Conservation (phyloP, 2,113 vertebrate genomes). For the Jacana jacana region DNA sequence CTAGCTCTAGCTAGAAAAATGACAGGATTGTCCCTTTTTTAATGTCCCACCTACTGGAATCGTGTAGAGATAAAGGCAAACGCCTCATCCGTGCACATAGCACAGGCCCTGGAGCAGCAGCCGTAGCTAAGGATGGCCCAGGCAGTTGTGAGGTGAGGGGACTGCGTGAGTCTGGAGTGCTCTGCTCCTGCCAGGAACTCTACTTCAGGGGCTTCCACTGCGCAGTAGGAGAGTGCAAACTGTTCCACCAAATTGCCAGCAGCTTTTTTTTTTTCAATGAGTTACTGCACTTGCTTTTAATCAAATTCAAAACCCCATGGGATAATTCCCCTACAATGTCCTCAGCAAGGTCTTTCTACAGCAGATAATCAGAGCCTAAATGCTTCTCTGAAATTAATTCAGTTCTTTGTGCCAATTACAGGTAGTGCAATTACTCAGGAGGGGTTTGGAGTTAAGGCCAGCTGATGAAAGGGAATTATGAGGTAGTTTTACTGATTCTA, state of each 20-base stretch:
- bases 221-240: not conserved
- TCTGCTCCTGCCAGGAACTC: not conserved
- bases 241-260: not conserved
- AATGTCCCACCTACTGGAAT: not conserved
- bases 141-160: not conserved
- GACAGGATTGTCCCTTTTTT: not conserved
- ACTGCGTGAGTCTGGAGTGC: not conserved
- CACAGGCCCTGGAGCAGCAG: not conserved
- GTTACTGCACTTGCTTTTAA: not conserved
- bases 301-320: not conserved
- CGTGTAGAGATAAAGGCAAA: not conserved
- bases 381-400: not conserved
- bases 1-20: not conserved
- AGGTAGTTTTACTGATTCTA: not conserved
- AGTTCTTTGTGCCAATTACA: not conserved
- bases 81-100: not conserved
- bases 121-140: not conserved
- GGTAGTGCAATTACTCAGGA: not conserved
- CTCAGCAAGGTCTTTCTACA: not conserved
- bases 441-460: not conserved
- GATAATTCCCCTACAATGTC: not conserved
- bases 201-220: rapidly evolving
- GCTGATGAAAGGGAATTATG: not conserved
- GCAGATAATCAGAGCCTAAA: not conserved
- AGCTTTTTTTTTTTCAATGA: not conserved